Percentiles rank a stretch among this genome's conserved stretches.
phyloP scores from a whole-genome alignment of 2,888 invertebrate genomes.

The Brachyopa scutellaris region DNA sequence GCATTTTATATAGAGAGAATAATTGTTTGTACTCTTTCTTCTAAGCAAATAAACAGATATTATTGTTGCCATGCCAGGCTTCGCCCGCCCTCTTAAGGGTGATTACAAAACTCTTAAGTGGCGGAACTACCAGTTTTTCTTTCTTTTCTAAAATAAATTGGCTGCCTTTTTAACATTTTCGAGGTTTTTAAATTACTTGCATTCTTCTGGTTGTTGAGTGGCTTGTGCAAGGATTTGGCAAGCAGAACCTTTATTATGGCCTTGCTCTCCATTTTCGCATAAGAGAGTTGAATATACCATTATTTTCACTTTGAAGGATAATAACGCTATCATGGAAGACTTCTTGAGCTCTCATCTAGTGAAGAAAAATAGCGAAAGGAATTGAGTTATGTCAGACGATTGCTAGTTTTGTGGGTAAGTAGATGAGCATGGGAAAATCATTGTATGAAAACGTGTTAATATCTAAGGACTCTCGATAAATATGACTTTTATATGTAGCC shows the following conservation, averaged over 20 bases:
- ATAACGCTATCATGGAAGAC: constrained; percentile 40
- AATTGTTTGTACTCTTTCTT: not conserved
- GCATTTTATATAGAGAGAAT: not conserved
- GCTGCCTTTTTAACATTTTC: constrained; percentile 6
- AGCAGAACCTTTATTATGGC: constrained; percentile 1
- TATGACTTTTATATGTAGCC: too few relatives aligned
- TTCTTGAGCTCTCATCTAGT: constrained; percentile 34
- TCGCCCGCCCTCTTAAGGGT: not conserved
- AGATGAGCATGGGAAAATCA: not conserved
- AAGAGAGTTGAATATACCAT: constrained; percentile 38
- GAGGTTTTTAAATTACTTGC: not conserved
- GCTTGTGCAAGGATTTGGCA: not conserved
- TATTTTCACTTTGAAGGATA: constrained; percentile 38
- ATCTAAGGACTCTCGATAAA: constrained; percentile 14
- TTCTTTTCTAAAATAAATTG: constrained; percentile 9
- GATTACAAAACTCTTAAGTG: not conserved
- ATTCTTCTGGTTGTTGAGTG: constrained; percentile 5
- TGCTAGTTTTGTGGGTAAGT: not conserved
- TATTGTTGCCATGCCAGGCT: constrained; percentile 6
- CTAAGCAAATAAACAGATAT: constrained; percentile 40
- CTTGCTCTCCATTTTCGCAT: constrained; percentile 32
- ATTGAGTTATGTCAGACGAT: not conserved
- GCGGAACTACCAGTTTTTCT: not conserved
- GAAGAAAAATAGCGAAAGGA: not conserved
- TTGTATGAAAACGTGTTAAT: constrained; percentile 29